Base-by-base conservation (phyloP, 1,140 invertebrate species). In the Drosophila melanica region DNA sequence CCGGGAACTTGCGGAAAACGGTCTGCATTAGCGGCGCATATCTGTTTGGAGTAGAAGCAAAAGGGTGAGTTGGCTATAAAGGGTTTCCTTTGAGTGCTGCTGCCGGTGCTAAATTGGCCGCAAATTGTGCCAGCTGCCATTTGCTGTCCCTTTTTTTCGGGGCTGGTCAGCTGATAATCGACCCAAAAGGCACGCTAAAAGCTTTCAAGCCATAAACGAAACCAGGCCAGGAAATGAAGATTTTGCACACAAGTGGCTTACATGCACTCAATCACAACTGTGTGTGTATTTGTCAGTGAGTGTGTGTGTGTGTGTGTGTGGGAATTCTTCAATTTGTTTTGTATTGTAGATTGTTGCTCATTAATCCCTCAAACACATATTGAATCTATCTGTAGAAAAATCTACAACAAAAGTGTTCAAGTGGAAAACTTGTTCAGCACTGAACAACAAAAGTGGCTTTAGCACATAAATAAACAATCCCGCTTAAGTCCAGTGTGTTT, bases 1-100 rank as follows among this genome's bases (percentile, higher is more conserved):
- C 90, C 1, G 70, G 77, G 45, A 91, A 91, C 20, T 77, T 78
- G 20, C 90, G 75, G 57, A 84, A 87, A 51, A 77, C 73, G 58
- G 90, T 90, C 58, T 79, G 79, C 74, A 87, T 91, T 53, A 91
- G 70, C 55, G 90, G 90, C 20, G 90, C 87, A 66, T 91, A 91
- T 77, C 90, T 91, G 68, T 27, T 18, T 12, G 1, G n/a, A 23
- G 51, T 4, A 51, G 39, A n/a, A n/a, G 18, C 16, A 27, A 33
- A 30, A 45, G 41, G 10, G 37, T 37, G 30, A 42, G 48, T 48
- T 41, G 39, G 30, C 20, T 45, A 18, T 50, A 51, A 53, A 23
- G 69, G 57, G 42, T 60, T 67, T 50, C 12, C 47, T 71, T 75
- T 71, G 59, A 65, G 47, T 60, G 45, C 16, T 60, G 39, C 16